Conservation (phyloP, 2,797 vertebrate genomes). For the Petrocephalus schoutedeni region DNA sequence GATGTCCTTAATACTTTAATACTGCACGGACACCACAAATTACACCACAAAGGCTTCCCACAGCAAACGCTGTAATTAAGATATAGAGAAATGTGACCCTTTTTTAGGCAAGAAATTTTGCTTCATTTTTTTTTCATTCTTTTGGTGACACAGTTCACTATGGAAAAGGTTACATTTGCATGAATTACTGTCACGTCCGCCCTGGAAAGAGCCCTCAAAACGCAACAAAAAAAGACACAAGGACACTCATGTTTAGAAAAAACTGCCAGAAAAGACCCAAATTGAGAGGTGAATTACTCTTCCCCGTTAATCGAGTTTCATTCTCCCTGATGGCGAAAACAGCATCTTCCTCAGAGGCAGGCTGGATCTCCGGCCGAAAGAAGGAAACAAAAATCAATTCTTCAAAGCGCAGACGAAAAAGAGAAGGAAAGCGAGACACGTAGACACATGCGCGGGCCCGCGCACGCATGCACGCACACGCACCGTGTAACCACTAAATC, state of each 20-base stretch:
- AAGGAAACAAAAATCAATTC: constrained; percentile 30
- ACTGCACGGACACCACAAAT: background rate
- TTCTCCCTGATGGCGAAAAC: background rate
- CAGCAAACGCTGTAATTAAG: background rate
- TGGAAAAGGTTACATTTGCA: constrained; percentile 15
- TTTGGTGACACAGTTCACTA: background rate
- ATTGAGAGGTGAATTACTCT: background rate
- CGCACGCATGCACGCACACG: background rate
- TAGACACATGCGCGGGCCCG: background rate
- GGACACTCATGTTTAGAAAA: background rate
- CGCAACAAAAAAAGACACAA: background rate
- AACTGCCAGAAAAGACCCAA: background rate
- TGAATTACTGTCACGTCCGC: background rate
- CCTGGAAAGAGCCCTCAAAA: background rate
- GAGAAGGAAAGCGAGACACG: constrained; percentile 16
- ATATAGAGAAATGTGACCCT: background rate
- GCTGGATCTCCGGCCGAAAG: background rate
- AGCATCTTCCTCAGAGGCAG: constrained; percentile 20
- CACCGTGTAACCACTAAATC: constrained; percentile 45
- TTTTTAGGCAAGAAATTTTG: background rate
- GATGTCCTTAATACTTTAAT: background rate
- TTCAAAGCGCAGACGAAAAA: constrained; percentile 27
- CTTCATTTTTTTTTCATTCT: background rate
- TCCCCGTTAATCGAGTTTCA: background rate
- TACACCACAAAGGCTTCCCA: background rate